phyloP scores from a whole-genome alignment of 2,797 vertebrate species.

The Threskiornis aethiopicus region DNA sequence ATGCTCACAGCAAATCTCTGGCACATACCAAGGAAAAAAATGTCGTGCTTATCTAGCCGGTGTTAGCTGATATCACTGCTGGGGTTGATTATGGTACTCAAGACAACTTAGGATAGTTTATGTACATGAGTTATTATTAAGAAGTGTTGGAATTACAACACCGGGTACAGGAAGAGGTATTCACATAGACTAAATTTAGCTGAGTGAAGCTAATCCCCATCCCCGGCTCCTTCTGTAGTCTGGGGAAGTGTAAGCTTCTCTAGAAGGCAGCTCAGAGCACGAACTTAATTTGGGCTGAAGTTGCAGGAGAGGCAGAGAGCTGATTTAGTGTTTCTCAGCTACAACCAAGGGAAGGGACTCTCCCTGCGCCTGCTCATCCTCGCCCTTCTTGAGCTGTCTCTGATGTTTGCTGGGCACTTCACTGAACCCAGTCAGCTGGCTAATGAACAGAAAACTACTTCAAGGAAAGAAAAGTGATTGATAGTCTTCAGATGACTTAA shows the following conservation, averaged over 20 bases:
- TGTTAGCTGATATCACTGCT: neutral
- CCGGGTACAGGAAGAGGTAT: neutral
- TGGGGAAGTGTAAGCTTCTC: neutral
- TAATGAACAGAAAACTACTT: neutral
- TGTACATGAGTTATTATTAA: neutral
- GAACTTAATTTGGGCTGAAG: neutral
- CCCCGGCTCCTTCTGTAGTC: neutral
- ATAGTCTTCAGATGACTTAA: neutral
- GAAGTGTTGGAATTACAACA: neutral
- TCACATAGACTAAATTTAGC: neutral
- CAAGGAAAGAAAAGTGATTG: neutral
- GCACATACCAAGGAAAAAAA: neutral
- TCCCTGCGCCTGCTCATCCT: neutral
- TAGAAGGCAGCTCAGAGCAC: neutral
- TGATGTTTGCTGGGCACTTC: neutral
- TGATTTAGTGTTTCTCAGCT: neutral
- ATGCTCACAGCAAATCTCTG: neutral
- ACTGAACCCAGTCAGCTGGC: neutral
- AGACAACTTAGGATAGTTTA: neutral
- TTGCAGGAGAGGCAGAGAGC: neutral
- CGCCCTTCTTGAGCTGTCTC: neutral
- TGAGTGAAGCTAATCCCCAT: neutral
- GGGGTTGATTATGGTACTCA: neutral
- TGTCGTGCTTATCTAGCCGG: neutral
- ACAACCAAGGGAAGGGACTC: neutral